Evolutionary conservation across 2,797 vertebrate species (phyloP).

Genomic region (Botia kubotai): DNA sequence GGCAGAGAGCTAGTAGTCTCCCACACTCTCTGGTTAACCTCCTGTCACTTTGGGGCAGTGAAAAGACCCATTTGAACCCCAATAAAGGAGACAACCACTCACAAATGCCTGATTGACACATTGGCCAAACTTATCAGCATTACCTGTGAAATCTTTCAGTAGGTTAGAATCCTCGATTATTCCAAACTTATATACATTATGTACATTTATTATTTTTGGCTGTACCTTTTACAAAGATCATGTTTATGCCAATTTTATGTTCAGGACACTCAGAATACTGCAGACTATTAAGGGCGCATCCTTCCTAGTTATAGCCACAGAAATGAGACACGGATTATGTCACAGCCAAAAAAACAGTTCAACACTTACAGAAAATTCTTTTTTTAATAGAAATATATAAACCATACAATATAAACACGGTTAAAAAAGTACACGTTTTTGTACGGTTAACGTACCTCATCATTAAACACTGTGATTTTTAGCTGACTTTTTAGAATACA

Average conservation of each 20-base stretch:
- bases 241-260: not conserved
- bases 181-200: not conserved
- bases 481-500: slow-evolving; percentile 10
- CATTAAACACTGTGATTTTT: not conserved
- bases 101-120: slow-evolving; percentile 34
- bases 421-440: not conserved
- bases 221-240: not conserved
- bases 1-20: slow-evolving; percentile 46
- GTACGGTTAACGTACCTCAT: not conserved
- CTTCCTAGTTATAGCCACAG: no score
- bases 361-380: not conserved
- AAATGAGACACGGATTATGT: not conserved
- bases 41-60: slow-evolving; percentile 25
- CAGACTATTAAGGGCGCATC: no score
- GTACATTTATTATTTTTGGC: not conserved
- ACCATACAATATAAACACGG: not conserved
- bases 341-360: not conserved
- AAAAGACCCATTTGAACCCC: slow-evolving; percentile 34
- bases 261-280: no score
- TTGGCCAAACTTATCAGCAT: not conserved
- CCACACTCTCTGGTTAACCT: slow-evolving; percentile 60
- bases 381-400: not conserved
- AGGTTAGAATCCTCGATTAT: not conserved
- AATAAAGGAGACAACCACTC: slow-evolving; percentile 34
- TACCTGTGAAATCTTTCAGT: not conserved